phyloP scores from a whole-genome alignment of 64 coral and sea anemone genomes.

The Stichodactyla helianthus region DNA sequence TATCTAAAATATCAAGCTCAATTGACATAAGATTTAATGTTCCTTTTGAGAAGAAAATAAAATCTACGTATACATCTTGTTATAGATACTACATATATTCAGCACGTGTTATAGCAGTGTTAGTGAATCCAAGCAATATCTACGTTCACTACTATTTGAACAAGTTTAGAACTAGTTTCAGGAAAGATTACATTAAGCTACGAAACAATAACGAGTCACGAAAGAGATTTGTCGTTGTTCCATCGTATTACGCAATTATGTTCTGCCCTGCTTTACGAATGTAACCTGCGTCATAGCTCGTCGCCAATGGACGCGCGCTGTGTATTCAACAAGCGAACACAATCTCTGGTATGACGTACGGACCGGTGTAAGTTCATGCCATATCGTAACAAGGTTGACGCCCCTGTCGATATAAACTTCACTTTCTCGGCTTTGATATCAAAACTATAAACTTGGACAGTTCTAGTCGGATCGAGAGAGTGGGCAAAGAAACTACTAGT shows the following conservation, averaged over 20 bases:
- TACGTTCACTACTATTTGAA: neutral
- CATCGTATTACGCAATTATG: slow-evolving; percentile 3
- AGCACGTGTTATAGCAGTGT: no score
- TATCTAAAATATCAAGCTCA: neutral
- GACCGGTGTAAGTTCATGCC: neutral
- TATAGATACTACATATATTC: no score
- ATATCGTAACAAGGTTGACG: neutral
- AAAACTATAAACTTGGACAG: slow-evolving; percentile 7
- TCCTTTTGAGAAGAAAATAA: no score
- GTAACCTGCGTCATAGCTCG: neutral
- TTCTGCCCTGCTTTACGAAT: neutral
- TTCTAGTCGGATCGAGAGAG: neutral
- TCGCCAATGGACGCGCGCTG: neutral
- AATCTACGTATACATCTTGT: no score
- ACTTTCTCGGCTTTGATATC: neutral
- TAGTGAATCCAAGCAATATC: no score
- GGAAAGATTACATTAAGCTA: slow-evolving; percentile 1
- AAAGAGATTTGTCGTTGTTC: slow-evolving; percentile 9
- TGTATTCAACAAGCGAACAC: neutral
- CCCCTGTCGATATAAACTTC: neutral
- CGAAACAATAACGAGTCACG: slow-evolving; percentile 3
- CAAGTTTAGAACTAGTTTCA: neutral
- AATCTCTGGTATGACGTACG: neutral
- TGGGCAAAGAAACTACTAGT: neutral
- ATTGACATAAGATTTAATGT: neutral